phyloP scores from a whole-genome alignment of 1,140 invertebrate genomes.

The Eciton burchellii region DNA sequence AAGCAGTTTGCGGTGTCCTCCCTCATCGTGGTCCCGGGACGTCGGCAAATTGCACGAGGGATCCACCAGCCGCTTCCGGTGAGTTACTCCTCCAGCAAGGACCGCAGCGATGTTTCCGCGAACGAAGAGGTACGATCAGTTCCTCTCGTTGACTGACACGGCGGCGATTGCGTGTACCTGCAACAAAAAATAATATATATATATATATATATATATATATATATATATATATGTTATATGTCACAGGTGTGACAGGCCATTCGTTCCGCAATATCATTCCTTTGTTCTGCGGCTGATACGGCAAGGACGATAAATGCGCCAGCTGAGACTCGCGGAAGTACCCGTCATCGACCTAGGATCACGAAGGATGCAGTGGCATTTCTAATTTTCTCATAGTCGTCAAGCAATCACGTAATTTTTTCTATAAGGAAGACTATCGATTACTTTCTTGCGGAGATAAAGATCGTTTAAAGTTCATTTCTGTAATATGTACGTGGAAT shows the following conservation, averaged over 20 bases:
- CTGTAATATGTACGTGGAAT: background rate
- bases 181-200: constrained; percentile 35
- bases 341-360: background rate
- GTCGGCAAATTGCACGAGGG: background rate
- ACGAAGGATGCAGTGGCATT: background rate
- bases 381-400: background rate
- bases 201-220: constrained; percentile 60
- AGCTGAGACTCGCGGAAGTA: no score
- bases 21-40: background rate
- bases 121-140: constrained; percentile 63
- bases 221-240: constrained; percentile 58
- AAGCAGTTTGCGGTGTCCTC: background rate
- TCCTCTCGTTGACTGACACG: constrained; percentile 59
- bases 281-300: constrained; percentile 28
- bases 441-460: background rate
- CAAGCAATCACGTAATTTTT: background rate
- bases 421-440: background rate
- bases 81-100: constrained; percentile 20
- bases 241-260: constrained; percentile 65
- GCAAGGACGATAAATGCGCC: constrained; percentile 49
- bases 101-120: background rate
- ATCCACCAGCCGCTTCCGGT: background rate
- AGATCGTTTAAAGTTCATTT: background rate
- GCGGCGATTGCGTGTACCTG: constrained; percentile 51
- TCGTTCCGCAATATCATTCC: constrained; percentile 51